Evolutionary conservation across 2,888 invertebrate species (phyloP).

Genomic region (Tiphia femorata): DNA sequence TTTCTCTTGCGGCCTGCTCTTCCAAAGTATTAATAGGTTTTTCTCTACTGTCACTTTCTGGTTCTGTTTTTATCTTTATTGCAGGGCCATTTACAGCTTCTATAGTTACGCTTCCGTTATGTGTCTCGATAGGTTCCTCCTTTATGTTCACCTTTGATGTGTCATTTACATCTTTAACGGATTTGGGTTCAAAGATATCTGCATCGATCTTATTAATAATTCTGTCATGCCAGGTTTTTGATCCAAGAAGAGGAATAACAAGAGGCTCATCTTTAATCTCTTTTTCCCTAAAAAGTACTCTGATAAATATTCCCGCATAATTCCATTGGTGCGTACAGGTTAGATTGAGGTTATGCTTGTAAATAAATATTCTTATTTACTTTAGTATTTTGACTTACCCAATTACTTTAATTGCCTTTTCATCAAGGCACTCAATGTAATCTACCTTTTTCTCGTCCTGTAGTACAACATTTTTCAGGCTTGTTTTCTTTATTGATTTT

Average conservation of each 20-base stretch:
- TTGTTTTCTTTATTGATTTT: conserved; percentile 75
- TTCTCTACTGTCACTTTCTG: conserved; percentile 20
- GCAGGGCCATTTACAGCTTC: conserved; percentile 2
- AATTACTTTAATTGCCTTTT: conserved; percentile 81
- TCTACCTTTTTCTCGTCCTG: conserved; percentile 74
- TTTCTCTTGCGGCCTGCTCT: conserved; percentile 80
- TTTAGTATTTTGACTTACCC: conserved; percentile 72
- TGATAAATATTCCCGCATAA: not conserved
- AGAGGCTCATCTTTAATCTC: conserved; percentile 72
- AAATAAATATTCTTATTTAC: not conserved
- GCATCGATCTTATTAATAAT: conserved; percentile 71
- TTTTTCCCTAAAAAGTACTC: conserved; percentile 68
- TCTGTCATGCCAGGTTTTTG: conserved; percentile 62
- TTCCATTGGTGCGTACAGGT: conserved; percentile 17
- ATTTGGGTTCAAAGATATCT: conserved; percentile 60
- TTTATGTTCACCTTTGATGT: conserved; percentile 30
- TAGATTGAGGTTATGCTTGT: conserved; percentile 22
- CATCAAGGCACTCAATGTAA: conserved; percentile 83
- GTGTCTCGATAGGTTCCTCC: conserved; percentile 27
- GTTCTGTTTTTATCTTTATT: conserved; percentile 48
- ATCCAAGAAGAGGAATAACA: conserved; percentile 75
- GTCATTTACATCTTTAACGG: conserved; percentile 31
- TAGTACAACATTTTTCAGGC: conserved; percentile 62
- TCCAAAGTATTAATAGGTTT: conserved; percentile 70
- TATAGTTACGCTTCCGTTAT: conserved; percentile 29